These are phyloP conservation scores for Phaethon lepturus DNA, from an alignment of 2,113 vertebrate species.

Conservation along the genomic window DNA sequence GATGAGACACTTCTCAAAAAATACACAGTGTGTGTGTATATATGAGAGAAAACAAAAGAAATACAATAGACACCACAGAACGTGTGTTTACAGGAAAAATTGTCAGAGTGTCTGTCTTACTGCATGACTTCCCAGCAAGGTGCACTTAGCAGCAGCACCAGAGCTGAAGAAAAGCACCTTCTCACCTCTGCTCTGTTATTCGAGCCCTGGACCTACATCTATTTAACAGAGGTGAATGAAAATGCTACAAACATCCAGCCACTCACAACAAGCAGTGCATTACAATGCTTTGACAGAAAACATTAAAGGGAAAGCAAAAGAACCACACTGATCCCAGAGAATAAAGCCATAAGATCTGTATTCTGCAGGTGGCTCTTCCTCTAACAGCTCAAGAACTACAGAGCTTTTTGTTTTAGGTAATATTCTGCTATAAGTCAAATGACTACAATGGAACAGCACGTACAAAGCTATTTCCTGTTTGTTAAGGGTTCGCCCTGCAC, in stretches of 20 bases:
- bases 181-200: background rate
- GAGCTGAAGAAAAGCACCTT: background rate
- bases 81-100: background rate
- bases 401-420: background rate
- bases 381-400: background rate
- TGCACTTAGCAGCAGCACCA: background rate
- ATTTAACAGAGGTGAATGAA: background rate
- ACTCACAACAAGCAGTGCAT: background rate
- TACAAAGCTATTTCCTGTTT: constrained; percentile 25
- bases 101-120: background rate
- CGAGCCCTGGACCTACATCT: background rate
- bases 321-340: background rate
- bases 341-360: background rate
- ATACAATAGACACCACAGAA: background rate
- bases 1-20: background rate
- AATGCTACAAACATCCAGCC: background rate
- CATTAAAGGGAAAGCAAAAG: background rate
- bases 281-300: background rate
- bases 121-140: background rate
- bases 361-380: background rate
- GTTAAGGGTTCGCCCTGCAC: background rate
- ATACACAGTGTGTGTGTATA: background rate
- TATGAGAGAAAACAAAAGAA: background rate
- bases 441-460: background rate
- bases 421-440: background rate